A percentile compares a stretch with the other conserved stretches of the same genome.
phyloP scores from a whole-genome alignment of 2,113 vertebrate genomes.

The Perca fluviatilis region DNA sequence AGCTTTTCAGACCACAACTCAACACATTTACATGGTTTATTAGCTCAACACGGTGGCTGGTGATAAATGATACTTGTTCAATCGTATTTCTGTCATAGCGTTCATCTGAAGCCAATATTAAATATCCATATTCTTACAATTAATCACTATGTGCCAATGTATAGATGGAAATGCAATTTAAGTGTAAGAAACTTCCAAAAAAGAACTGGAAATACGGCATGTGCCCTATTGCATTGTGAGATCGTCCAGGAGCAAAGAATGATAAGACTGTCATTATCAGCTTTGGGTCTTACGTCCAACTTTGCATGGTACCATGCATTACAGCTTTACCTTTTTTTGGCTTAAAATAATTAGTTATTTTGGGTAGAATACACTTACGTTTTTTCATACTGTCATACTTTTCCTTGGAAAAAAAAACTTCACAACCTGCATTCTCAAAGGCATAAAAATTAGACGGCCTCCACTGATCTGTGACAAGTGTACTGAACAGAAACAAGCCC shows the following conservation, averaged over 20 bases:
- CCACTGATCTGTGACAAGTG: conserved; percentile 19
- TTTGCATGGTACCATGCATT: not conserved
- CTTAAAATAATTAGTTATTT: not conserved
- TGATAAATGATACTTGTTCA: conserved; percentile 18
- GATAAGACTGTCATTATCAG: not conserved
- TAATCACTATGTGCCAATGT: not conserved
- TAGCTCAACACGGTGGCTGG: conserved; percentile 1
- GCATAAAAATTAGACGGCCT: conserved; percentile 38
- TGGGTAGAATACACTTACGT: not conserved
- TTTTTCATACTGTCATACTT: not conserved
- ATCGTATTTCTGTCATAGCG: not conserved
- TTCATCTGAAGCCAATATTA: not conserved
- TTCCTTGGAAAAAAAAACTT: not conserved
- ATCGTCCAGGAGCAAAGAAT: not conserved
- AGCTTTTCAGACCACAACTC: conserved; percentile 23
- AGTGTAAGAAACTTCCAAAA: not conserved
- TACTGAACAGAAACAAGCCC: conserved; percentile 43
- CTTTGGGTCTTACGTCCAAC: not conserved
- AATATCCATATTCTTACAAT: not conserved
- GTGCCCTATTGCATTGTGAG: conserved; percentile 39
- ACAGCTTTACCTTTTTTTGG: conserved; percentile 2
- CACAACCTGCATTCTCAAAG: not conserved
- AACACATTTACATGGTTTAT: conserved; percentile 3
- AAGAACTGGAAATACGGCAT: not conserved
- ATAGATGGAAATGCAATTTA: not conserved